Conservation (phyloP, 2,797 vertebrate species). For the Haliaeetus albicilla region DNA sequence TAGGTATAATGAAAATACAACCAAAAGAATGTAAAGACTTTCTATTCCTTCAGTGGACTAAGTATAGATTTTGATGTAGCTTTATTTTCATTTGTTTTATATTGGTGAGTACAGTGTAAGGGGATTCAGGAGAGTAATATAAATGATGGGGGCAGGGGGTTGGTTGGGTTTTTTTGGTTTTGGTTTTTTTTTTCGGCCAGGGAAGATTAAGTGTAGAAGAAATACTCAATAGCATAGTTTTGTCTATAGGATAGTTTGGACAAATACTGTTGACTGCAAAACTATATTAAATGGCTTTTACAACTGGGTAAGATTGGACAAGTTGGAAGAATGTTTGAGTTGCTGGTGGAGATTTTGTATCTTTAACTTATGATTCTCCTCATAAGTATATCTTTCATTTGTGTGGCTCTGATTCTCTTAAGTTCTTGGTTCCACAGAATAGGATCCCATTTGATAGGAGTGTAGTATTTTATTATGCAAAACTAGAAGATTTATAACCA, state of each 20-base stretch:
- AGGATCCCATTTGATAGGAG: not conserved
- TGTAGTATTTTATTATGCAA: not conserved
- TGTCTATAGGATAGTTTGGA: not conserved
- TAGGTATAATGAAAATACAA: not conserved
- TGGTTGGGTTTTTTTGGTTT: not conserved
- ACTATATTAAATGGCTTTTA: not conserved
- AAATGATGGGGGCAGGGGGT: not conserved
- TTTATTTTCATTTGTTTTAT: constrained; percentile 1
- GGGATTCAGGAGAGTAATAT: not conserved
- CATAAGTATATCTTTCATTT: not conserved
- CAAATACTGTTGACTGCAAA: not conserved
- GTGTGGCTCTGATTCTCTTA: not conserved
- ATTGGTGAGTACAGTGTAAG: not conserved
- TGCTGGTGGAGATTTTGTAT: not conserved
- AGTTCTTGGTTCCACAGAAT: not conserved
- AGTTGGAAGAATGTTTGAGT: not conserved
- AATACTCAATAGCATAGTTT: not conserved
- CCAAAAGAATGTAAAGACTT: not conserved
- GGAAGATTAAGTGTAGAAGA: not conserved
- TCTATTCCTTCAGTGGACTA: not conserved
- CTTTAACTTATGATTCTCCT: not conserved
- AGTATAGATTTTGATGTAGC: not conserved
- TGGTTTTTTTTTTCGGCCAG: not conserved
- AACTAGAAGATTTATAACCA: not conserved
- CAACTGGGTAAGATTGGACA: not conserved